Conservation (phyloP, 2,797 vertebrate species). For the Acanthurus lineatus region DNA sequence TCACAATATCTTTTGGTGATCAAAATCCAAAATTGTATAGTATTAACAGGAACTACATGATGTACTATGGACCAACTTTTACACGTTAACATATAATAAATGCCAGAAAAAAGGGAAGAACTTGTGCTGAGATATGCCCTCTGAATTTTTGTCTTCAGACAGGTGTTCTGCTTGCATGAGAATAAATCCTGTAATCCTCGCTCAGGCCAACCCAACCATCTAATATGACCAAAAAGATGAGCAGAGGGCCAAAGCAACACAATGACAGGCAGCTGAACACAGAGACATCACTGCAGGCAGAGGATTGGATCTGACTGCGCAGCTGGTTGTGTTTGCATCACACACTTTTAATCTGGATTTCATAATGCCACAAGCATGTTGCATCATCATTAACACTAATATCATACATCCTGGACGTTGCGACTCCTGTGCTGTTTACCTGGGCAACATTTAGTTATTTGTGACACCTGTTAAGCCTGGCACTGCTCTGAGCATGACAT, state of each 20-base stretch:
- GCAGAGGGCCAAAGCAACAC: slow-evolving; percentile 17
- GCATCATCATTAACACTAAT: slow-evolving; percentile 68
- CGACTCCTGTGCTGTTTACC: slow-evolving; percentile 28
- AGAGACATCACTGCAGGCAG: slow-evolving; percentile 53
- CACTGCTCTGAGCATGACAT: not conserved
- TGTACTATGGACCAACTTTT: not conserved
- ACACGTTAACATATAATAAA: not conserved
- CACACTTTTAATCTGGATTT: slow-evolving; percentile 71
- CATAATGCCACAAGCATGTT: slow-evolving; percentile 62
- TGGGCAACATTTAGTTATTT: slow-evolving; percentile 39
- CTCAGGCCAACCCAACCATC: slow-evolving; percentile 33
- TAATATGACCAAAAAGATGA: slow-evolving; percentile 51
- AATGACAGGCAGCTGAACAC: slow-evolving; percentile 59
- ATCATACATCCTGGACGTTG: slow-evolving; percentile 38
- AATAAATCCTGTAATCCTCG: slow-evolving; percentile 76
- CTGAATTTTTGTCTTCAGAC: slow-evolving; percentile 51
- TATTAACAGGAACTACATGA: slow-evolving; percentile 1
- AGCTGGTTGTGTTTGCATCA: slow-evolving; percentile 62
- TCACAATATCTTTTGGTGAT: slow-evolving; percentile 16
- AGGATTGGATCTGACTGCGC: slow-evolving; percentile 46
- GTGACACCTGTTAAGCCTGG: not conserved
- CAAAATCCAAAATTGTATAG: slow-evolving; percentile 12
- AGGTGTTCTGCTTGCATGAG: slow-evolving; percentile 69
- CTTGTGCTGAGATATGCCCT: not conserved
- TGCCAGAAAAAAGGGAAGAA: not conserved